Base-by-base conservation (phyloP, 2,888 invertebrate genomes). In the Macrophya alboannulata region DNA sequence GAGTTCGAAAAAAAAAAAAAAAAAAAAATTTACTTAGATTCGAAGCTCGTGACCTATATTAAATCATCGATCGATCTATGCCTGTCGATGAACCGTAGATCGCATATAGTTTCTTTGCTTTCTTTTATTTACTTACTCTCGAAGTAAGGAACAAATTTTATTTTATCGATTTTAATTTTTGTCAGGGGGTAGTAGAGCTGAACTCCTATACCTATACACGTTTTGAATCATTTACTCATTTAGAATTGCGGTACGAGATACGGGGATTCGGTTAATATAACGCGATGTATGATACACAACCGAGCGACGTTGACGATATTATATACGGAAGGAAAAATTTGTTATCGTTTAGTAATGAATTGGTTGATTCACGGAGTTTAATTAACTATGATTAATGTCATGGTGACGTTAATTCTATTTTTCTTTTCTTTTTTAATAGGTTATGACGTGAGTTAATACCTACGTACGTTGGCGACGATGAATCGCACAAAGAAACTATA, bases 311-410 rank as follows among this genome's bases (percentile, higher is more conserved):
- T 31, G 31, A 40, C n/a, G 55, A 55, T 37, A n/a, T 8, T 37
- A 15, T n/a, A 37, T 37, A 59, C 40, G n/a, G 43, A 59, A 62
- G 10, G 21, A 59, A 81, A 81, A 81, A 81, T 25, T 31, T 77
- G 40, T 81, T 81, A 81, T 81, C 59, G 21, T 62, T 81, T 59
- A 62, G 81, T 81, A 81, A 81, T 55, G n/a, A 55, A 55, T 81
- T 81, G 43, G 81, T 81, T 81, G 81, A 81, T 81, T 81, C 81
- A 81, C 43, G 81, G n/a, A 62, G 62, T 31, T 81, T 62, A 62
- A 81, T 81, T 81, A 81, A 81, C 59, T 17, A 62, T 81, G 59
- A 81, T 59, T 62, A 62, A 62, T n/a, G 43, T 62, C 31, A 6
- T 37, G 62, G 37, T 43, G n/a, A 43, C 25, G 15, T 21, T 45